Evolutionary conservation across 2,797 vertebrate species (phyloP).

Genomic region (Sebastes iracundus): DNA sequence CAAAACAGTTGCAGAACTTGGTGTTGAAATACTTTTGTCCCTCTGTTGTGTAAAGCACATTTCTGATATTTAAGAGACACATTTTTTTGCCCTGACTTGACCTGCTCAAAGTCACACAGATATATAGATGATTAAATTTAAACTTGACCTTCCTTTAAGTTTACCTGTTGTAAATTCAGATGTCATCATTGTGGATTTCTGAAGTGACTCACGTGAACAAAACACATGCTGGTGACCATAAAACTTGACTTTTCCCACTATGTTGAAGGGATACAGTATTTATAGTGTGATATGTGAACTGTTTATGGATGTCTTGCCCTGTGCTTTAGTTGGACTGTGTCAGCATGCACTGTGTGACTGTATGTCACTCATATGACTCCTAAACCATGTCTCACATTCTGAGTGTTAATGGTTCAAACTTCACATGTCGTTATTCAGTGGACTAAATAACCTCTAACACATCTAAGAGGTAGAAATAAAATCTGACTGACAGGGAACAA

Average conservation of each 20-base stretch:
- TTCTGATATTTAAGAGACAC: background rate
- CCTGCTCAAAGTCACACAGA: background rate
- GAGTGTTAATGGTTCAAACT: background rate
- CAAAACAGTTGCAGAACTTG: background rate
- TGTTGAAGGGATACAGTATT: background rate
- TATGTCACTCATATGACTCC: background rate
- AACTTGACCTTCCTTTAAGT: background rate
- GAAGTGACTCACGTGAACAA: background rate
- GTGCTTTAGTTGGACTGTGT: background rate
- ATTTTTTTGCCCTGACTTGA: background rate
- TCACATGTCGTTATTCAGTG: background rate
- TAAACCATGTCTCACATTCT: background rate
- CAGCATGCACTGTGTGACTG: background rate
- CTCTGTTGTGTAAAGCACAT: background rate
- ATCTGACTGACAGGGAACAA: background rate
- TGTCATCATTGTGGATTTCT: background rate
- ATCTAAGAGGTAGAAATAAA: background rate
- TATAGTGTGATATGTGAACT: background rate
- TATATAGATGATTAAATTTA: background rate
- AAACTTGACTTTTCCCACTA: background rate
- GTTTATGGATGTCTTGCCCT: conserved; percentile 15
- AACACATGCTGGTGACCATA: background rate
- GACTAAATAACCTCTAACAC: background rate
- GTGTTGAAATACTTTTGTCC: background rate
- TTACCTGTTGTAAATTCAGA: background rate